Evolutionary conservation across 2,113 vertebrate genomes (phyloP).

Genomic region (Cervus canadensis): DNA sequence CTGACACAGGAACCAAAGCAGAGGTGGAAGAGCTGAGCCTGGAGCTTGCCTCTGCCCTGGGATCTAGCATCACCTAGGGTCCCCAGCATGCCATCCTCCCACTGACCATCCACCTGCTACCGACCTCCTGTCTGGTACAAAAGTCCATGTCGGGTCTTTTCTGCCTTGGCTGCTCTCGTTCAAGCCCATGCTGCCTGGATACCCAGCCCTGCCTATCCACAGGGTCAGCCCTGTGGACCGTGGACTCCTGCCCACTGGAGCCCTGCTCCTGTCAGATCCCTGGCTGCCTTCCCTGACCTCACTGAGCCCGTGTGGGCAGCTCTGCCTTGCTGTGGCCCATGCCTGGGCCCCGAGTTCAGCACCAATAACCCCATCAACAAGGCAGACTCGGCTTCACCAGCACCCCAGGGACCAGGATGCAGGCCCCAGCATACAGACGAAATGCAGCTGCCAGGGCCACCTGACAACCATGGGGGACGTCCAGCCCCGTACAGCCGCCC

Average conservation of each 20-base stretch:
- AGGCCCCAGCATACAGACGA: not conserved
- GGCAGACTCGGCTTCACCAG: not conserved
- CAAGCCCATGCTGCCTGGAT: not conserved
- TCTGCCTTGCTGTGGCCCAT: not conserved
- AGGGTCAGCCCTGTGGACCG: not conserved
- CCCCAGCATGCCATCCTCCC: not conserved
- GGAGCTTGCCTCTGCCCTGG: not conserved
- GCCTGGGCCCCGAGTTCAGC: not conserved
- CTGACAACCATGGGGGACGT: not conserved
- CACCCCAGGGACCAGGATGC: not conserved
- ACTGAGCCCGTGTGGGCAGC: not conserved
- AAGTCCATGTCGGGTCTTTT: not conserved
- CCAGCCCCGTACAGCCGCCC: not conserved
- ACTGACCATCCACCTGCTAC: not conserved
- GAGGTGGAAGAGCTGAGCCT: not conserved
- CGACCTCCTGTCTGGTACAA: not conserved
- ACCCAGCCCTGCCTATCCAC: not conserved
- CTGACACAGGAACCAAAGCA: not conserved
- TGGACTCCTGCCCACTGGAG: not conserved
- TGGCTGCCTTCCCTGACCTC: not conserved
- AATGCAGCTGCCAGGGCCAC: not conserved
- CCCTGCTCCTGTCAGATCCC: not conserved
- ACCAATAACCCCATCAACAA: not conserved
- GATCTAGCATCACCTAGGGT: not conserved
- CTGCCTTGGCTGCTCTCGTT: not conserved